Conservation (phyloP, 2,113 vertebrate species). For the Trichomycterus rosablanca region DNA sequence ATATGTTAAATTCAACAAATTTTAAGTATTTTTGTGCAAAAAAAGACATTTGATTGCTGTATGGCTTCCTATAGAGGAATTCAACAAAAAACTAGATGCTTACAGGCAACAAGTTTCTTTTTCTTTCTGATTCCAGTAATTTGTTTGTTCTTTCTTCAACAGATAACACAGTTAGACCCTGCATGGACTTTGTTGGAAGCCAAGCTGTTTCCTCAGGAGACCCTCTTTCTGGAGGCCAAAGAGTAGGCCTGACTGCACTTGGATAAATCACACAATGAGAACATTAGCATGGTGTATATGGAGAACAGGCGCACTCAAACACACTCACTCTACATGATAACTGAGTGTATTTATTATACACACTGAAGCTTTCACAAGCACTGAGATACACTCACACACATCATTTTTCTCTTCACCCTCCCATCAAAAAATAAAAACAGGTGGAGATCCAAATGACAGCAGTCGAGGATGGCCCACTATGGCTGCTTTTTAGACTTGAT, state of each 20-base stretch:
- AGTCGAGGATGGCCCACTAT: constrained; percentile 43
- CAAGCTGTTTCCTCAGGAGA: constrained; percentile 98
- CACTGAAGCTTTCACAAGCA: constrained; percentile 70
- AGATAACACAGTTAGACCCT: constrained; percentile 93
- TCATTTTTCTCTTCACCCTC: constrained; percentile 56
- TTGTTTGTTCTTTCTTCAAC: constrained; percentile 33
- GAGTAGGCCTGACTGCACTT: constrained; percentile 69
- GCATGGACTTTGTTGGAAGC: constrained; percentile 88
- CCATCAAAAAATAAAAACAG: constrained; percentile 45
- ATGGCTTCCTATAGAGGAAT: too few relatives aligned
- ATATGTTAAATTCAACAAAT: too few relatives aligned
- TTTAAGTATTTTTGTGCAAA: too few relatives aligned
- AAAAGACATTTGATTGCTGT: too few relatives aligned
- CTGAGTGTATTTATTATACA: constrained; percentile 57
- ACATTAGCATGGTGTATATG: constrained; percentile 63
- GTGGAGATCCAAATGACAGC: constrained; percentile 45
- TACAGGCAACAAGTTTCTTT: too few relatives aligned
- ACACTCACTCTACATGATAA: constrained; percentile 56
- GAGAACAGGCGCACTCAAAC: constrained; percentile 49
- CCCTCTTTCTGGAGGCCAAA: constrained; percentile 95
- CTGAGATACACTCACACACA: constrained; percentile 57
- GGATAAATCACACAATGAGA: constrained; percentile 58
- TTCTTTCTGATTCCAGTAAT: neutral
- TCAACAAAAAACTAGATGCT: too few relatives aligned
- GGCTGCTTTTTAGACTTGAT: constrained; percentile 60